These are phyloP conservation scores for Sinopyrophorus schimmeli DNA, from an alignment of 2,888 invertebrate genomes.

Conservation along the genomic window DNA sequence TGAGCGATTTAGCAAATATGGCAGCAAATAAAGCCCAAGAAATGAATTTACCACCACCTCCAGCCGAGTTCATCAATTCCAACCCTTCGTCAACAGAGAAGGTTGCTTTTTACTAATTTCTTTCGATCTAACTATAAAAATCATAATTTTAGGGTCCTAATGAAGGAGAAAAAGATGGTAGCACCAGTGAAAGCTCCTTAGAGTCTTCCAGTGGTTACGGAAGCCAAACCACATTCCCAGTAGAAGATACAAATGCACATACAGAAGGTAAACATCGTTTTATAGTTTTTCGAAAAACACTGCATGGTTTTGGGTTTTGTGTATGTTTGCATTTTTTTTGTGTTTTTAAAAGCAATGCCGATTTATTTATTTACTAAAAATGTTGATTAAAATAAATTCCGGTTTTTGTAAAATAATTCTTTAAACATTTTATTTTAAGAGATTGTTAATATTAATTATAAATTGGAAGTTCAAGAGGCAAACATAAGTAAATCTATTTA, in stretches of 20 bases:
- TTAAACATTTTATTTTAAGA: too few relatives aligned
- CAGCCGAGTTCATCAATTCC: slow-evolving; percentile 55
- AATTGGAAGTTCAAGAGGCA: too few relatives aligned
- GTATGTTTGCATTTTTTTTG: too few relatives aligned
- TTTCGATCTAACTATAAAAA: neutral
- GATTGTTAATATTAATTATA: too few relatives aligned
- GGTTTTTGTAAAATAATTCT: too few relatives aligned
- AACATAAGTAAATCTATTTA: too few relatives aligned
- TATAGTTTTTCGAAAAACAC: too few relatives aligned
- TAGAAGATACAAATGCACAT: slow-evolving; percentile 56
- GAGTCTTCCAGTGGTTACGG: slow-evolving; percentile 79
- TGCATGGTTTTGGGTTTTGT: too few relatives aligned
- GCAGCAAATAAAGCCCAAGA: slow-evolving; percentile 75
- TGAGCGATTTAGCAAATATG: slow-evolving; percentile 84
- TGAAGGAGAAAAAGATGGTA: slow-evolving; percentile 59
- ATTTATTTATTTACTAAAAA: too few relatives aligned
- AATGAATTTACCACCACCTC: slow-evolving; percentile 63
- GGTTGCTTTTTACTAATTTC: slow-evolving; percentile 47
- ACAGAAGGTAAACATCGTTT: slow-evolving; percentile 51
- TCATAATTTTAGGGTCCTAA: slow-evolving; percentile 35
- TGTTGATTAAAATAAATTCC: too few relatives aligned
- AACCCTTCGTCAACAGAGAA: slow-evolving; percentile 55
- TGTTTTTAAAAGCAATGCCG: too few relatives aligned
- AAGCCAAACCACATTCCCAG: slow-evolving; percentile 73
- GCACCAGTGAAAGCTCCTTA: slow-evolving; percentile 73